Conservation (phyloP, 2,797 vertebrate species). For the Cynopterus sphinx region DNA sequence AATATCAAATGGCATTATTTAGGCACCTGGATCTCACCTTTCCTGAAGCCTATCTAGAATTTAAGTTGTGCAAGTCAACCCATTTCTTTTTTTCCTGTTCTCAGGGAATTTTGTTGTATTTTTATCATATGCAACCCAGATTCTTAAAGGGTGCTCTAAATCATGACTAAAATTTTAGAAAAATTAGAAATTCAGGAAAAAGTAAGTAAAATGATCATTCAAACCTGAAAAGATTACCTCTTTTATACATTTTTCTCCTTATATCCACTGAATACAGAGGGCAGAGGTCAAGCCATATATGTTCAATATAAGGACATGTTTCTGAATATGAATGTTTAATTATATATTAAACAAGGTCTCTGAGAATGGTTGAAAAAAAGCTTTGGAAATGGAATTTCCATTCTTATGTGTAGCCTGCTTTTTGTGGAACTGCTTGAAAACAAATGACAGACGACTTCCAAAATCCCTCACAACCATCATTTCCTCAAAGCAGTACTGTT, state of each 20-base stretch:
- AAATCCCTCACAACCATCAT: slow-evolving; percentile 39
- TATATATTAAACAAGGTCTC: not conserved
- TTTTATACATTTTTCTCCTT: not conserved
- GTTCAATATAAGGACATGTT: not conserved
- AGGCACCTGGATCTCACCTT: not conserved
- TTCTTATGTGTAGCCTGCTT: not conserved
- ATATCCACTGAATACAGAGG: not conserved
- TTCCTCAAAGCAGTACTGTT: slow-evolving; percentile 7
- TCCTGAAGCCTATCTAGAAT: not conserved
- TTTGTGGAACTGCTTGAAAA: slow-evolving; percentile 1
- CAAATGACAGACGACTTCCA: slow-evolving; percentile 49
- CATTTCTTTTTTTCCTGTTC: not conserved
- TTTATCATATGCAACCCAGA: not conserved
- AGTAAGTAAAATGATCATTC: not conserved
- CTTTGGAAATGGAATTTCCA: not conserved
- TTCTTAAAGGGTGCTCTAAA: not conserved
- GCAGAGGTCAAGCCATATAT: not conserved
- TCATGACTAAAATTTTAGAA: not conserved
- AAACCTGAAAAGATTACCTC: not conserved
- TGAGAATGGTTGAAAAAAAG: not conserved
- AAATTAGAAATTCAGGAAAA: slow-evolving; percentile 26
- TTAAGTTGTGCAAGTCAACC: not conserved
- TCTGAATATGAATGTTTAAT: not conserved
- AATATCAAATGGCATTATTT: not conserved
- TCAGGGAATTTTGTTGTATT: not conserved